phyloP scores from a whole-genome alignment of 2,797 vertebrate genomes.

The Sternarchorhynchus goeldii region DNA sequence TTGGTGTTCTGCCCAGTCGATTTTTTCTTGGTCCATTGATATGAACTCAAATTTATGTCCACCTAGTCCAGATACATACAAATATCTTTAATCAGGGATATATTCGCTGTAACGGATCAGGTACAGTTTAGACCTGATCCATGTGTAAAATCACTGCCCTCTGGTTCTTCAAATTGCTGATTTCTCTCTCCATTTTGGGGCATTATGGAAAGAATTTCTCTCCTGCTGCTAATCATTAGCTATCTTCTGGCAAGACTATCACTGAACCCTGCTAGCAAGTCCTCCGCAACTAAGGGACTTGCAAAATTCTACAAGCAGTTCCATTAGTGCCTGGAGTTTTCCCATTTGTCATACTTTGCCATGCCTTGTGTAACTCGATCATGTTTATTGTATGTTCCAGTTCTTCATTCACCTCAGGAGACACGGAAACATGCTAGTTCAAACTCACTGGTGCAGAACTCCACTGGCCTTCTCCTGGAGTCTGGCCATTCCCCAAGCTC shows the following conservation, averaged over 20 bases:
- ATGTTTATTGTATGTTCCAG: not conserved
- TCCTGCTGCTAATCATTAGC: not conserved
- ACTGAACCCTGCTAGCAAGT: no score
- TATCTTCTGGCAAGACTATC: not conserved
- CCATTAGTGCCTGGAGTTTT: not conserved
- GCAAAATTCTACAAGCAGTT: not conserved
- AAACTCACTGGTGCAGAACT: not conserved
- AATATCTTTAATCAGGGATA: not conserved
- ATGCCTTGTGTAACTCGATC: not conserved
- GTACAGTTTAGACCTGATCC: slow-evolving; percentile 1
- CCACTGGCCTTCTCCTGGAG: not conserved
- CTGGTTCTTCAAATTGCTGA: not conserved
- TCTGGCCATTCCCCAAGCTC: not conserved
- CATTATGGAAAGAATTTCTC: not conserved
- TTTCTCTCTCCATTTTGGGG: not conserved
- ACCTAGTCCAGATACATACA: not conserved
- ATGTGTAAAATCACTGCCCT: not conserved
- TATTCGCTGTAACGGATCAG: not conserved
- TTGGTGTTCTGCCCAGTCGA: not conserved
- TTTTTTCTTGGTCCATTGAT: not conserved
- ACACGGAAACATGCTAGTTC: not conserved
- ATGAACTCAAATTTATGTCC: not conserved
- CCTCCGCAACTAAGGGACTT: not conserved
- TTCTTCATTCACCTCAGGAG: not conserved
- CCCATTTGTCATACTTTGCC: not conserved